Percentiles rank a stretch among this genome's conserved stretches.
Evolutionary conservation across 2,888 invertebrate species (phyloP).

Genomic region (Craniophora ligustri): DNA sequence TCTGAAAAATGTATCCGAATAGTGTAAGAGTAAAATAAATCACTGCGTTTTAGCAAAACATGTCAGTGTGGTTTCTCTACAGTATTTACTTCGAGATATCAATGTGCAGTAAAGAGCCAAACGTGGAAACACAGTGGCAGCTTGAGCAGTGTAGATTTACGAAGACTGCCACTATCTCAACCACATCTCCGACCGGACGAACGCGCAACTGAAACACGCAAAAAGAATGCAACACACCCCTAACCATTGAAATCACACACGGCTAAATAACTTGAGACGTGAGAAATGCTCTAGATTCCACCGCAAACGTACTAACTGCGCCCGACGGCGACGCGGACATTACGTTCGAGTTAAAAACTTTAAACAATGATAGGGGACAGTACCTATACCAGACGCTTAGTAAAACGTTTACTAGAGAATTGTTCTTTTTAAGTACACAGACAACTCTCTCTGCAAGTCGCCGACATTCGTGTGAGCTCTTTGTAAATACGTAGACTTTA

Average conservation of each 20-base stretch:
- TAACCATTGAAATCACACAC: conserved; percentile 46
- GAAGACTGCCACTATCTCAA: conserved; percentile 66
- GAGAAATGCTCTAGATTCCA: conserved; percentile 17
- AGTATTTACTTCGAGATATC: conserved; percentile 58
- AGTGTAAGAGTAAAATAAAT: conserved; percentile 63
- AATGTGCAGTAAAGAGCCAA: conserved; percentile 56
- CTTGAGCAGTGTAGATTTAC: conserved; percentile 75
- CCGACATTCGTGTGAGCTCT: conserved; percentile 69
- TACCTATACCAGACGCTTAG: conserved; percentile 60
- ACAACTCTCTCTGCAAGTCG: conserved; percentile 66
- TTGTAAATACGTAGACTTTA: conserved; percentile 72
- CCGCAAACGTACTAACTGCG: conserved; percentile 12
- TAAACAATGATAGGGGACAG: conserved; percentile 52
- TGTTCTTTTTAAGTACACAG: conserved; percentile 75
- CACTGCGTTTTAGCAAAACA: conserved; percentile 66
- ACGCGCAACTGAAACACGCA: conserved; percentile 53
- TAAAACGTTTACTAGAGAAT: conserved; percentile 72
- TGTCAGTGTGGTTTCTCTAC: conserved; percentile 55
- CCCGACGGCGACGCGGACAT: neutral
- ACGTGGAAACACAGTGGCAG: conserved; percentile 38
- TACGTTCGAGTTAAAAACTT: conserved; percentile 48
- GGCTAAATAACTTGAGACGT: conserved; percentile 15
- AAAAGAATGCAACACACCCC: conserved; percentile 54
- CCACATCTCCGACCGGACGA: conserved; percentile 62
- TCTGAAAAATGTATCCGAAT: conserved; percentile 18